Percentiles rank a stretch among this genome's conserved stretches.
Evolutionary conservation across 2,888 invertebrate genomes (phyloP).

Genomic region (Xestia xanthographa): DNA sequence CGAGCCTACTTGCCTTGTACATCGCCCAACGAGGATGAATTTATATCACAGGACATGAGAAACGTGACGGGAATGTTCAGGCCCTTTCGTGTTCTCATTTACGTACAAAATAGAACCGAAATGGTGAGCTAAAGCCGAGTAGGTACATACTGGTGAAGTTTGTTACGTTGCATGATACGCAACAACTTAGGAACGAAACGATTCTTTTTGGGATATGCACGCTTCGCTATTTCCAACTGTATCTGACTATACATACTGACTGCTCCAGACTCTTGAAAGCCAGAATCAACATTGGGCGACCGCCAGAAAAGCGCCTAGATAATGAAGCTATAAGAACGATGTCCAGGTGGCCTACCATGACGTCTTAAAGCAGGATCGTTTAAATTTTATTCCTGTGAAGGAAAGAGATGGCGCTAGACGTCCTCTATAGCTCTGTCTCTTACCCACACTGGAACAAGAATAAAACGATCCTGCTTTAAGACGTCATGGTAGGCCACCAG

Average conservation of each 20-base stretch:
- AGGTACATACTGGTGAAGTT: neutral
- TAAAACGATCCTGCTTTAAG: too few species aligned
- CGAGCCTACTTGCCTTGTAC: constrained; percentile 22
- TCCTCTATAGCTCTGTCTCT: too few species aligned
- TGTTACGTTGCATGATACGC: neutral
- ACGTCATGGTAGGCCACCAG: too few species aligned
- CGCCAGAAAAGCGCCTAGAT: neutral
- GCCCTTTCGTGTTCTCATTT: constrained; percentile 39
- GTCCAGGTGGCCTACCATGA: too few species aligned
- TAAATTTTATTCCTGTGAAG: too few species aligned
- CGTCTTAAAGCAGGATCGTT: too few species aligned
- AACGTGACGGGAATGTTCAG: constrained; percentile 61
- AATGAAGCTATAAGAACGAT: too few species aligned
- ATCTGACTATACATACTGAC: too few species aligned
- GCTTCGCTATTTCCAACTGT: too few species aligned
- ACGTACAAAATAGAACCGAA: constrained; percentile 32
- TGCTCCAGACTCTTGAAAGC: neutral
- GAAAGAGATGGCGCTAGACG: too few species aligned
- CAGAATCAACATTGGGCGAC: neutral
- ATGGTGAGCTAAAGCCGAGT: neutral
- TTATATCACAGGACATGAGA: constrained; percentile 61
- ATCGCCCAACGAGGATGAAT: constrained; percentile 49
- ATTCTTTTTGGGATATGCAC: too few species aligned
- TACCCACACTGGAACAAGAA: too few species aligned
- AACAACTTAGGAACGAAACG: neutral